A percentile compares a stretch with the other conserved stretches of the same genome.
Conservation (phyloP, 2,113 vertebrate genomes). For the Tetraodon nigroviridis region DNA sequence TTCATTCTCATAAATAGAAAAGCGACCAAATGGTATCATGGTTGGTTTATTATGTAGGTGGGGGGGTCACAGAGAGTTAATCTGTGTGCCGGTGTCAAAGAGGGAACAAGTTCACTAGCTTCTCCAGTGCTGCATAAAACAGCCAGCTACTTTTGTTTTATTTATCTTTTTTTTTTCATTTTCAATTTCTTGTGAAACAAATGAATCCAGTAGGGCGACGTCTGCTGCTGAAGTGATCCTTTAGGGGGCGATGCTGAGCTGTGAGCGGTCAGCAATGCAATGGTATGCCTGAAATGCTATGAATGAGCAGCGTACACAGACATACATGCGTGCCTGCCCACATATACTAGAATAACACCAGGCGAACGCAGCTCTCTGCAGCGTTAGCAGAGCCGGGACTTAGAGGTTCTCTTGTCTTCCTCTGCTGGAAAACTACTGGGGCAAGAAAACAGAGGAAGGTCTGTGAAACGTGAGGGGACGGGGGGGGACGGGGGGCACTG, state of each 20-base stretch:
- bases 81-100: constrained; percentile 9
- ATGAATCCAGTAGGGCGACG: neutral
- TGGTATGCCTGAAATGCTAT: constrained; percentile 54
- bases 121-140: constrained; percentile 6
- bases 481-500: constrained; percentile 20
- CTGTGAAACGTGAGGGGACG: constrained; percentile 40
- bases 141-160: neutral
- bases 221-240: constrained; percentile 19
- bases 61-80: constrained; percentile 44
- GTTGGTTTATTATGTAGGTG: constrained; percentile 51
- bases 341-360: constrained; percentile 41
- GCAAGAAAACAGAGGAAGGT: constrained; percentile 53
- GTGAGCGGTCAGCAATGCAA: constrained; percentile 10
- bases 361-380: constrained; percentile 42
- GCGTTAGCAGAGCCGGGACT: constrained; percentile 26
- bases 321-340: constrained; percentile 29
- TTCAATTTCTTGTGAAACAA: neutral
- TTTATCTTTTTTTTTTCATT: neutral
- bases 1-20: constrained; percentile 56
- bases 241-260: constrained; percentile 61
- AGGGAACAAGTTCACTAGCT: constrained; percentile 20
- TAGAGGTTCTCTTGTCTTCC: constrained; percentile 38
- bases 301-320: constrained; percentile 50
- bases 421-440: constrained; percentile 60
- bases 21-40: constrained; percentile 56